Base-by-base conservation (phyloP, 2,888 invertebrate species). In the Drosophila quinaria region DNA sequence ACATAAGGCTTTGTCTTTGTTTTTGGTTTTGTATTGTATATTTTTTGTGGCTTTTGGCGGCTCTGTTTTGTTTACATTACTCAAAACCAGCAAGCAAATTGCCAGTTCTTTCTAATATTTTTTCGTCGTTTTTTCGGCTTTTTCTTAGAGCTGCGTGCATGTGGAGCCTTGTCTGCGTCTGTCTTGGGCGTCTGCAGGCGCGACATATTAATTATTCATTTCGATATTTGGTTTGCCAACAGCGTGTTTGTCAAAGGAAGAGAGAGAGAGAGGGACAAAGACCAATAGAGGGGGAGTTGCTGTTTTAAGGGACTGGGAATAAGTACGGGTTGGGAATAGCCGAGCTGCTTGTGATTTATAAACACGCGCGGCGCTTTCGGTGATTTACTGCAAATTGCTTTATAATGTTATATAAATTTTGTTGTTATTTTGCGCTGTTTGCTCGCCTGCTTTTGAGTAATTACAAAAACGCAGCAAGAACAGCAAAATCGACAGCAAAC, bases 151-250 rank as follows among this genome's bases (percentile, higher is more conserved):
- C 49, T 58, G 70, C 46, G 17, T 46, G 63, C 63, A 61, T 73
- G 58, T 65, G 70, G 59, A 59, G 74, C 47, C 47, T 41, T 50
- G 50, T 44, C 68, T 59, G 61, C 68, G 77, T 72, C 73, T 70
- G 69, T 63, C 61, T 71, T 68, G 65, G 33, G 67, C 70, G 70
- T 84, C 84, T 77, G 69, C 79, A 78, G 85, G 83, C 87, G 81
- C 88, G 89, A 87, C 89, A 81, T 86, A 81, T 87, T 87, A 87
- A 87, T 87, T 87, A 87, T 89, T 87, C 87, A 87, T 87, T 89
- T 85, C 75, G 84, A 85, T 82, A 80, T 82, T 75, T 78, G 78
- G 70, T 81, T 71, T 78, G 68, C 73, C 71, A 72, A 56, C 78
- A 74, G 78, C 71, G 64, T 64, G 74, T 67, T 68, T 58, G 58